phyloP scores from a whole-genome alignment of 2,113 vertebrate species.

The Larimichthys crocea region DNA sequence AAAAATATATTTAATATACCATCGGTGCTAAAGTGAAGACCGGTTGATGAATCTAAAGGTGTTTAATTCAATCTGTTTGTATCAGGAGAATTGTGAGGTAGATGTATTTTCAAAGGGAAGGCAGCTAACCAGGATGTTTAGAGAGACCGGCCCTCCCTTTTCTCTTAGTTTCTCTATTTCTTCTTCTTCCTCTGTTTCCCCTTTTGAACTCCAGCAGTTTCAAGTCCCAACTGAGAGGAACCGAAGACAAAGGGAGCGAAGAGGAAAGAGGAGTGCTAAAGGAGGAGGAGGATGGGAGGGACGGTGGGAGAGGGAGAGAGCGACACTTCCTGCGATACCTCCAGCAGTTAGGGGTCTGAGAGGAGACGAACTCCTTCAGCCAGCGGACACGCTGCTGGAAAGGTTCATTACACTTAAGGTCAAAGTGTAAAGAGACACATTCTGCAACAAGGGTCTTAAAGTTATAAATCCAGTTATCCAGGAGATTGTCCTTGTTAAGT shows the following conservation, averaged over 20 bases:
- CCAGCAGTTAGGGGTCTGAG: slow-evolving; percentile 33
- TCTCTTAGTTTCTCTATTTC: slow-evolving; percentile 10
- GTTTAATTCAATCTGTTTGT: background rate
- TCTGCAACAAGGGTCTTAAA: slow-evolving; percentile 5
- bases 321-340: slow-evolving; percentile 36
- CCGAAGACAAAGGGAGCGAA: slow-evolving; percentile 22
- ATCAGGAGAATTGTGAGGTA: background rate
- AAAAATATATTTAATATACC: background rate
- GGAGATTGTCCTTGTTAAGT: background rate
- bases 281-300: background rate
- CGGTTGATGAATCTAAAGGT: background rate
- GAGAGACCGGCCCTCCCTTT: slow-evolving; percentile 15
- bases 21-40: background rate
- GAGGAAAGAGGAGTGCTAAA: background rate
- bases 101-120: slow-evolving; percentile 29
- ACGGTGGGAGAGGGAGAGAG: background rate
- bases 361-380: slow-evolving; percentile 20
- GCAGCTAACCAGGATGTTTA: slow-evolving; percentile 54
- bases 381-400: background rate
- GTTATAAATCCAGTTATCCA: background rate
- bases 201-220: slow-evolving; percentile 41
- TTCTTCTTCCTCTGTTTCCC: slow-evolving; percentile 19
- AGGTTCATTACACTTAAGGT: slow-evolving; percentile 32
- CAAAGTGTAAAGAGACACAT: slow-evolving; percentile 30
- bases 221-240: slow-evolving; percentile 46